Evolutionary conservation across 2,797 vertebrate genomes (phyloP), one percentile per base, ranked within the genome.

Genomic region (Galaxias olidus): DNA sequence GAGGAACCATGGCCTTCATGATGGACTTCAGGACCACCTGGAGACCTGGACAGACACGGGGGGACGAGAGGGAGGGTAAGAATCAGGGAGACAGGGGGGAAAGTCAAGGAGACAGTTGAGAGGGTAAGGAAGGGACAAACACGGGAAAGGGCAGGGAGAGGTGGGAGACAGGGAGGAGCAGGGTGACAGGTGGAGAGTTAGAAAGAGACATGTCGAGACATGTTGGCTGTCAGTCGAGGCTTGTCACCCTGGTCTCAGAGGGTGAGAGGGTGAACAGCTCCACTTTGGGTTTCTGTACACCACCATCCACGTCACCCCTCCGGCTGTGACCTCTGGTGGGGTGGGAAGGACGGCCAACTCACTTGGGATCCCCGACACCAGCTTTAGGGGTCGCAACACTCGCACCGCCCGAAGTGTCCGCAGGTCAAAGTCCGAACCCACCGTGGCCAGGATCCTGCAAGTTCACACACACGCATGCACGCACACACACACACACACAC

Each of bases 1-100:
- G 87, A 0, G 97, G 97, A n/a, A 98, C 95, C 96, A 98, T 99
- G 19, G 97, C 97, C 88, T 99, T 99, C 97, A 98, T 98, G 71
- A 99, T 99, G 73, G 97, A 99, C 90, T 98, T 99, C 83, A 99
- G 84, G 42, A 99, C 97, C 77, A 99, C 97, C 91, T 98, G 97
- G 69, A 99, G 84, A 74, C 97, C 97, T 98, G 84, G 12, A 54
- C 47, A 64, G 18, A 69, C 42, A 69, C 4, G 18, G 40, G 42
- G 48, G n/a, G n/a, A n/a, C n/a, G n/a, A n/a, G n/a, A 64, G n/a
- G 46, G 58, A 30, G 59, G 40, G 44, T 5, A 20, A 73, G 13
- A 55, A 40, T 18, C 40, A 61, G 3, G 17, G 13, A 18, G 51
- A 18, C 40, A 12, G 53, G n/a, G 55, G 57, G 45, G 72, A 0